phyloP scores from a whole-genome alignment of 2,797 vertebrate species.

The Sebastes umbrosus region DNA sequence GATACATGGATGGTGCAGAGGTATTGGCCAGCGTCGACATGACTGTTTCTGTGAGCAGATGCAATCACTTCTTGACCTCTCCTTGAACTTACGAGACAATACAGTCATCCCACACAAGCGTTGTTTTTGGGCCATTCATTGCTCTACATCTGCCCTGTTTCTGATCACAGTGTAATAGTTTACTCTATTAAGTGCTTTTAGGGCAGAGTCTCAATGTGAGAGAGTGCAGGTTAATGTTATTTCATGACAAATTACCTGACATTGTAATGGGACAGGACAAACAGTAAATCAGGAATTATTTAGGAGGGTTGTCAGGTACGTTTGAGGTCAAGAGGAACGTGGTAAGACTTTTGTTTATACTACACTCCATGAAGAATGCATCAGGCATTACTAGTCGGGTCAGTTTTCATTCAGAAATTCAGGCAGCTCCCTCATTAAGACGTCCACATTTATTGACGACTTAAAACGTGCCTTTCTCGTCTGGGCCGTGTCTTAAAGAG shows the following conservation, averaged over 20 bases:
- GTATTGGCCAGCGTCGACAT: neutral
- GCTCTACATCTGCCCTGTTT: constrained; percentile 25
- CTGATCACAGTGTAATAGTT: constrained; percentile 34
- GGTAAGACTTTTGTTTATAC: constrained; percentile 6
- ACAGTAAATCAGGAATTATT: constrained; percentile 27
- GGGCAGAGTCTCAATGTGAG: constrained; percentile 17
- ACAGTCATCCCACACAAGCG: constrained; percentile 8
- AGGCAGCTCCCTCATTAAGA: constrained; percentile 20
- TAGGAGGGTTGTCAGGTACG: constrained; percentile 8
- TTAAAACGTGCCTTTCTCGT: neutral
- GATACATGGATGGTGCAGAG: neutral
- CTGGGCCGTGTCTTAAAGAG: constrained; percentile 34
- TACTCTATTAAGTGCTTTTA: constrained; percentile 47
- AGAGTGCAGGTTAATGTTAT: constrained; percentile 52
- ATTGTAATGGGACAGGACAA: constrained; percentile 21
- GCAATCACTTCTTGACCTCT: constrained; percentile 50
- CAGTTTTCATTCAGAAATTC: constrained; percentile 43
- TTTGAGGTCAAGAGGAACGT: constrained; percentile 29
- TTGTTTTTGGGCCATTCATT: constrained; percentile 22
- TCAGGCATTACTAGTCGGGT: neutral
- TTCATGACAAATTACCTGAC: constrained; percentile 38
- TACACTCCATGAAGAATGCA: constrained; percentile 7
- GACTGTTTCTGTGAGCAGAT: neutral
- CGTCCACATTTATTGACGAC: constrained; percentile 18
- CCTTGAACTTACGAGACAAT: constrained; percentile 51